Evolutionary conservation across 2,797 vertebrate species (phyloP), one percentile per base, ranked within the genome.

Genomic region (Esox masquinongy): DNA sequence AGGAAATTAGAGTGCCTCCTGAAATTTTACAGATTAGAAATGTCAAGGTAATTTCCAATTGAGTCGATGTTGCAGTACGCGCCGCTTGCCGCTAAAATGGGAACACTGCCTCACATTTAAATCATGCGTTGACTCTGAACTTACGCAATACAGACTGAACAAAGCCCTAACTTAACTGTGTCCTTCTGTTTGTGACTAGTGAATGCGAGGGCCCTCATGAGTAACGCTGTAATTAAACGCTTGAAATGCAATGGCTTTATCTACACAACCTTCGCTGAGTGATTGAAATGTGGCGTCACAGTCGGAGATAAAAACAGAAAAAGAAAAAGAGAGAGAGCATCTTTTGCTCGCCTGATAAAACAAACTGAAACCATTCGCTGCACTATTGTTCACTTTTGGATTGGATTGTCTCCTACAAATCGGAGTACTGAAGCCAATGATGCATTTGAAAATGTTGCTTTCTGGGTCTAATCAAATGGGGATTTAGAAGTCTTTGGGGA

Each of bases 261-360:
- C 88, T 84, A 8, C 76, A 76, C 84, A 84, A 86, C 88, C 88
- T 88, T 88, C 86, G 86, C 86, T 83, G 88, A 87, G 80, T 85
- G 84, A 87, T 74, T 86, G 89, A 87, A 90, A 87, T 78, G 82
- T 79, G 84, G 75, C 82, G 77, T 86, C 81, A 81, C 64, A 59
- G 80, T 22, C 53, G 8, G n/a, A 22, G 53, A 56, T 0, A n/a
- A 7, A 53, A 7, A 53, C 16, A 5, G 51, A 51, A 17, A 51
- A 1, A 56, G 17, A 8, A 17, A 7, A 5, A 70, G 66, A 59
- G 4, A 76, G 89, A 90, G 87, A 85, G 72, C 50, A 87, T 88
- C 86, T 81, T 63, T 80, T 77, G 59, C 74, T 78, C 17, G 2
- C 72, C 78, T 61, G 76, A 84, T 80, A 77, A 68, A 78, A 83